A percentile compares a stretch with the other conserved stretches of the same genome.
phyloP scores from a whole-genome alignment of 2,797 vertebrate genomes.

The Diplodus sargus region DNA sequence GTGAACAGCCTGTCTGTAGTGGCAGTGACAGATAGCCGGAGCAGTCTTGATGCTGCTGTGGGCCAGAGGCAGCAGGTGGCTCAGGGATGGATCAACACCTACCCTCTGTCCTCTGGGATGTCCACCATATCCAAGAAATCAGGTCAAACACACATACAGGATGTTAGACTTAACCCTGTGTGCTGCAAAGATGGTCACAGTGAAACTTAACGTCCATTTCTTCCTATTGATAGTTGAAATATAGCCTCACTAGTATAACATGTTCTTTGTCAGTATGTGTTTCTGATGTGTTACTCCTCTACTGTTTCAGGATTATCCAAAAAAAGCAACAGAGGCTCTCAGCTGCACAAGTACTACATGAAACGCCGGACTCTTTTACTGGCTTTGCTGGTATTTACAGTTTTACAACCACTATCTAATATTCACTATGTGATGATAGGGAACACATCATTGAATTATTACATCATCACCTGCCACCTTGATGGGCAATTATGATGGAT shows the following conservation, averaged over 20 bases:
- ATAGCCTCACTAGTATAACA: not conserved
- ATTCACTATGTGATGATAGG: not conserved
- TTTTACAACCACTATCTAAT: not conserved
- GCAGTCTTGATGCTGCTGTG: slow-evolving; percentile 90
- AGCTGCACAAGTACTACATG: slow-evolving; percentile 99
- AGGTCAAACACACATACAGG: slow-evolving; percentile 77
- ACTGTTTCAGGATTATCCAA: slow-evolving; percentile 91
- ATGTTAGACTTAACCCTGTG: not conserved
- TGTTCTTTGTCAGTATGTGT: not conserved
- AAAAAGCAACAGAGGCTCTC: slow-evolving; percentile 94
- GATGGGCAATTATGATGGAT: not conserved
- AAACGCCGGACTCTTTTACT: slow-evolving; percentile 93
- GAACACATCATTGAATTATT: not conserved
- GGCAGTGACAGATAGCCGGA: slow-evolving; percentile 87
- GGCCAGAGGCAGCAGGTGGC: slow-evolving; percentile 93
- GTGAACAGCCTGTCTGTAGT: slow-evolving; percentile 88
- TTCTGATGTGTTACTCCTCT: slow-evolving; percentile 15
- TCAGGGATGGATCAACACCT: slow-evolving; percentile 99
- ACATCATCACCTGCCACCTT: not conserved
- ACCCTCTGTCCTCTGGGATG: slow-evolving; percentile 96
- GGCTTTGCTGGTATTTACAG: slow-evolving; percentile 89
- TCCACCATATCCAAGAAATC: slow-evolving; percentile 99
- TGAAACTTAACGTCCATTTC: not conserved
- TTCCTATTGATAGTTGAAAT: not conserved
- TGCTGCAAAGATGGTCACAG: not conserved